Conservation (phyloP, 2,113 vertebrate species). For the Cariama cristata region DNA sequence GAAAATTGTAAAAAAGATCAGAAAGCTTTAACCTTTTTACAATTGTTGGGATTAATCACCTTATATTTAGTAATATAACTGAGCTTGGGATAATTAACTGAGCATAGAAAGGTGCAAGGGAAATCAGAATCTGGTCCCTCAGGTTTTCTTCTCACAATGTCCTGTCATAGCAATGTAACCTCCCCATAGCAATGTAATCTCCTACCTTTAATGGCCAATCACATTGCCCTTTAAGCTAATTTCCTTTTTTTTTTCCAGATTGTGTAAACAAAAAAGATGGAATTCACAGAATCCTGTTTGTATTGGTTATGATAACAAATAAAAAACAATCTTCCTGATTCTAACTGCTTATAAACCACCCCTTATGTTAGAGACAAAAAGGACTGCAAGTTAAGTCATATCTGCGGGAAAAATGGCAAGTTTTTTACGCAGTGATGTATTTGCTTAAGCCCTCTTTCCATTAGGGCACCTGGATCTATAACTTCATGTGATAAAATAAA, state of each 20-base stretch:
- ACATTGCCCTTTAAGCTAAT: not conserved
- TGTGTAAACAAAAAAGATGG: not conserved
- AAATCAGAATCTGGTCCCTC: not conserved
- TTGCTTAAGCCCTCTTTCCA: not conserved
- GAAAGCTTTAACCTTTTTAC: not conserved
- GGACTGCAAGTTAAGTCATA: not conserved
- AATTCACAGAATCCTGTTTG: not conserved
- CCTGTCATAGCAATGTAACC: not conserved
- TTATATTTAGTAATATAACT: not conserved
- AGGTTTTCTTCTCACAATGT: not conserved
- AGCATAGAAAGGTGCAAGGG: not conserved
- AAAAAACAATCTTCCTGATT: not conserved
- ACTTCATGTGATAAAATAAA: constrained; percentile 86
- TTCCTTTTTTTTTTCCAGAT: not conserved
- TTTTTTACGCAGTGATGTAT: not conserved
- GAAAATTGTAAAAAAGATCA: not conserved
- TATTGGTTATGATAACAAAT: not conserved
- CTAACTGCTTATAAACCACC: not conserved
- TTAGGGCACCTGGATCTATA: constrained; percentile 46
- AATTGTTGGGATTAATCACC: not conserved
- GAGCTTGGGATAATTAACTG: not conserved
- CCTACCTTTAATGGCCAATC: not conserved
- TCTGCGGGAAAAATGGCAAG: not conserved
- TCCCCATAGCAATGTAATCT: not conserved
- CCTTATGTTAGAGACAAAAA: not conserved